Percentiles rank a stretch among this genome's conserved stretches.
These are phyloP conservation scores for Arbacia lixula DNA, from an alignment of 53 echinoderm and acorn worm species.

Conservation along the genomic window DNA sequence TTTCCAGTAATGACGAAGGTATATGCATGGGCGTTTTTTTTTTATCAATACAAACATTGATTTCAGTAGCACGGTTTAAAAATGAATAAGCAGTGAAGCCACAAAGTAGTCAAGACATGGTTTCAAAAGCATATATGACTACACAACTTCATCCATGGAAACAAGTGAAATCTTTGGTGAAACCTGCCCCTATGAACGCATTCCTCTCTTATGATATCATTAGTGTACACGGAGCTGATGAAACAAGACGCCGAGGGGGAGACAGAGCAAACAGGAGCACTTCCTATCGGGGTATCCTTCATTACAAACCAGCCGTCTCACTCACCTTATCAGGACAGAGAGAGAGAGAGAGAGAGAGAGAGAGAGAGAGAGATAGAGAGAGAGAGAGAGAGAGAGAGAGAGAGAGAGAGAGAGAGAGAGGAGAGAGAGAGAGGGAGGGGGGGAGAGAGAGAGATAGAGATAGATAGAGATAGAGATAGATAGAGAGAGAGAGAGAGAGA, in stretches of 20 bases:
- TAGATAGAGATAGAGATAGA: neutral
- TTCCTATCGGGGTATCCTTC: conserved; percentile 8
- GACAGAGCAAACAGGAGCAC: conserved; percentile 13
- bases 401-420: neutral
- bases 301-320: conserved; percentile 18
- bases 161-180: too few relatives aligned
- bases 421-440: neutral
- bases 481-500: neutral
- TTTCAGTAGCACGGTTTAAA: too few relatives aligned
- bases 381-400: neutral
- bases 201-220: conserved; percentile 36
- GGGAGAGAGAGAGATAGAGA: neutral
- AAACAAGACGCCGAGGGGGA: conserved; percentile 20
- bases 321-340: neutral
- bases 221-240: conserved; percentile 25
- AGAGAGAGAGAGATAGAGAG: neutral
- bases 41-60: too few relatives aligned
- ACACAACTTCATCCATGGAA: too few relatives aligned
- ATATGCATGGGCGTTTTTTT: too few relatives aligned
- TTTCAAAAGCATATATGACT: too few relatives aligned
- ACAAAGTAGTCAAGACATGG: too few relatives aligned
- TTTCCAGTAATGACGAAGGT: too few relatives aligned
- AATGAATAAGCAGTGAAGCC: too few relatives aligned
- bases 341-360: neutral
- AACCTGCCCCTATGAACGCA: conserved; percentile 4